phyloP scores from a whole-genome alignment of 30 jellyfish, hydroid and myxozoan species.

The Hydractinia symbiolongicarpus region DNA sequence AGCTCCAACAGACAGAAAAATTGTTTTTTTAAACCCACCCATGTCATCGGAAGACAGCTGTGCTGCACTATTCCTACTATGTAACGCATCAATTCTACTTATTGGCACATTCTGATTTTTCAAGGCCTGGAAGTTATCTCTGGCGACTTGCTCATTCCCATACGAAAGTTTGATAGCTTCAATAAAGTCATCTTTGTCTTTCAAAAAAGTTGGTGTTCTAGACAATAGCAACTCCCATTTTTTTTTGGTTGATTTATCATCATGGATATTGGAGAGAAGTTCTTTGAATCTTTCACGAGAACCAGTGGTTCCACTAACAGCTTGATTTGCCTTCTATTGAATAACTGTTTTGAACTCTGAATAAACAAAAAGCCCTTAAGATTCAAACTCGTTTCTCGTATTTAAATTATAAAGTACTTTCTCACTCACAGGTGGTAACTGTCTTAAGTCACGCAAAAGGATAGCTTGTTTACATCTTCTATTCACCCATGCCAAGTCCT shows the following conservation, averaged over 20 bases:
- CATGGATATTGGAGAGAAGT: background rate
- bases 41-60: constrained; percentile 41
- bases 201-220: background rate
- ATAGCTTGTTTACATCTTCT: constrained; percentile 12
- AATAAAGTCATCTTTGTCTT: background rate
- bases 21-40: constrained; percentile 39
- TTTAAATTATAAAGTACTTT: background rate
- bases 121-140: constrained; percentile 6
- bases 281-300: background rate
- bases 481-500: constrained; percentile 8
- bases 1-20: constrained; percentile 25
- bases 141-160: constrained; percentile 30
- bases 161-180: constrained; percentile 3
- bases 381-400: background rate
- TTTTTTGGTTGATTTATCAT: background rate
- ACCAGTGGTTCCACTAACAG: background rate
- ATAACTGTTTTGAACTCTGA: background rate
- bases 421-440: constrained; percentile 7
- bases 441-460: background rate
- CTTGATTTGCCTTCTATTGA: background rate
- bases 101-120: constrained; percentile 12
- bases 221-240: background rate
- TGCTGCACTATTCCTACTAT: constrained; percentile 14
- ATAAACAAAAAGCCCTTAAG: constrained; percentile 1
- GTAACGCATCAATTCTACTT: constrained; percentile 33